phyloP scores from a whole-genome alignment of 2,797 vertebrate species.

The Chromis chromis region DNA sequence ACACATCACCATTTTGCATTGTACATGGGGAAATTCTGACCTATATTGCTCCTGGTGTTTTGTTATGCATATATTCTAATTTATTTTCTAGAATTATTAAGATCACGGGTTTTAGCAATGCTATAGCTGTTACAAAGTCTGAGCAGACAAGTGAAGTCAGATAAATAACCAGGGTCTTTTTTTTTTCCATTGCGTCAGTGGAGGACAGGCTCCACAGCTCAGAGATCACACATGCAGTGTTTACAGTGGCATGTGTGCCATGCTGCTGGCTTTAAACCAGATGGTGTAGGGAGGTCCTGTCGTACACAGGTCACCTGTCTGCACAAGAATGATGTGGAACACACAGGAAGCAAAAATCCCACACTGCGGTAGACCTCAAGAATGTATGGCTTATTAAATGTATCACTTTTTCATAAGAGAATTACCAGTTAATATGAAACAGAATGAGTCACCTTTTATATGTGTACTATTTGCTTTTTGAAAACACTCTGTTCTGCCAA shows the following conservation, averaged over 20 bases:
- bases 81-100: conserved; percentile 22
- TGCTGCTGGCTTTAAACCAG: conserved; percentile 66
- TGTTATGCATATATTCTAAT: conserved; percentile 38
- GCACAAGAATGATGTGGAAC: conserved; percentile 68
- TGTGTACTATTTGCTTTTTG: conserved; percentile 2
- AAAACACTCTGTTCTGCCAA: background rate
- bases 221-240: conserved; percentile 74
- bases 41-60: conserved; percentile 44
- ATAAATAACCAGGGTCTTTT: conserved; percentile 27
- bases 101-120: conserved; percentile 27
- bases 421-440: background rate
- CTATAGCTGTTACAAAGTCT: conserved; percentile 31
- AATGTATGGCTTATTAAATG: conserved; percentile 33
- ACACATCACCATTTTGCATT: conserved; percentile 20
- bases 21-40: conserved; percentile 27
- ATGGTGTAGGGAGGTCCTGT: conserved; percentile 60
- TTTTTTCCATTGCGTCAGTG: conserved; percentile 57
- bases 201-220: conserved; percentile 50
- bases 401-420: background rate
- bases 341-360: conserved; percentile 60
- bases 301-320: conserved; percentile 72
- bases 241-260: conserved; percentile 67
- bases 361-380: conserved; percentile 58
- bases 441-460: background rate
- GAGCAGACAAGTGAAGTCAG: conserved; percentile 18